Evolutionary conservation across 2,113 vertebrate species (phyloP), one percentile per base, ranked within the genome.

Genomic region (Cololabis saira): DNA sequence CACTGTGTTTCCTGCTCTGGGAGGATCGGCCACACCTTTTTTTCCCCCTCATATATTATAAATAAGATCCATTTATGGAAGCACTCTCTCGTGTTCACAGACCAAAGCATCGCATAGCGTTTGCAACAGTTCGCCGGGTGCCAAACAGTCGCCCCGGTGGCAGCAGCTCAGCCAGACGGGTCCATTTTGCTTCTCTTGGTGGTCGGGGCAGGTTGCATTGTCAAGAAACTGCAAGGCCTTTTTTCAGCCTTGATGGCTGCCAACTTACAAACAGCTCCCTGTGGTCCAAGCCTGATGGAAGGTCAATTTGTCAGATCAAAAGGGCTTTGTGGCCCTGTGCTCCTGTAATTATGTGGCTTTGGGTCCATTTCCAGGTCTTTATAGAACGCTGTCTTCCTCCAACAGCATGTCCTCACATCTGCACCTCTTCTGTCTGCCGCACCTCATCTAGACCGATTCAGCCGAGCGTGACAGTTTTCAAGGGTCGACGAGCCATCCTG

Each of bases 261-360:
- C 76, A 82, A 76, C 81, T 73, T 71, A 51, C 71, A 85, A 87
- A 85, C 83, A 76, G 74, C 67, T 82, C 81, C 79, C 71, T 73
- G 76, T 51, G 58, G 78, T 68, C 50, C 43, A 5, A 71, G 78
- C 74, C 61, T 70, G 81, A 79, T 81, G 61, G 66, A 54, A 65
- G 79, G 86, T 82, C 81, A 84, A 79, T 87, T 67, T 72, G 44
- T 24, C 61, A 62, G 65, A 77, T 84, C 77, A 82, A 69, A 73
- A 61, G 60, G 59, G 62, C 72, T 58, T 47, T 47, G 45, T 47
- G 42, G 7, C 44, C 69, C 33, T 33, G 42, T 68, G 72, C 47
- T 54, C 58, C 63, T 57, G 49, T 80, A 51, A 78, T 68, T 78
- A 58, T 72, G 72, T 61, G 62, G 52, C 68, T 76, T 67, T 70